Percentiles rank a stretch among this genome's conserved stretches.
phyloP scores from a whole-genome alignment of 2,797 vertebrate genomes.

The Salmo trutta region DNA sequence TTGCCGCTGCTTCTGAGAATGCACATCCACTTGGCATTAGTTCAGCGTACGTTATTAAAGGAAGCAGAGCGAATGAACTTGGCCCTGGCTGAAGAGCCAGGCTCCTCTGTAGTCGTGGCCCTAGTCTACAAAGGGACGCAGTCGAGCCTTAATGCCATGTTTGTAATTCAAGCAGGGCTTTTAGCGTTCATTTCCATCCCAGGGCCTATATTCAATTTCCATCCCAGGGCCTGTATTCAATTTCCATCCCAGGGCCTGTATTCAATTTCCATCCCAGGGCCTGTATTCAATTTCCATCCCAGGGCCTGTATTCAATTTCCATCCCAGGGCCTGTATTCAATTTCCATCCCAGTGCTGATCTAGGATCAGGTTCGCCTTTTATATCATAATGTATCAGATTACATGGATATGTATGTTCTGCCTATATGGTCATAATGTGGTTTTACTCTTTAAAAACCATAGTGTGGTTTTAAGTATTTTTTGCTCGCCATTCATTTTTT shows the following conservation, averaged over 20 bases:
- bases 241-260: no score
- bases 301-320: no score
- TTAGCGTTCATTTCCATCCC: not conserved
- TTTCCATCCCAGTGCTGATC: not conserved
- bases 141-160: constrained; percentile 18
- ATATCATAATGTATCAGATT: not conserved
- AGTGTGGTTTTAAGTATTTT: no score
- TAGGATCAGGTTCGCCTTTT: not conserved
- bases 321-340: no score
- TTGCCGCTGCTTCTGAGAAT: not conserved
- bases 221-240: not conserved
- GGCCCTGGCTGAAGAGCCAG: not conserved
- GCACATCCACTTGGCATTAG: constrained; percentile 3
- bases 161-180: constrained; percentile 28
- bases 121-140: constrained; percentile 7
- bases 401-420: not conserved
- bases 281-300: no score
- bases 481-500: not conserved
- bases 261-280: no score
- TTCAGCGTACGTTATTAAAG: constrained; percentile 12
- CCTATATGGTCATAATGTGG: no score
- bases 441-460: no score
- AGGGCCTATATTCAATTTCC: not conserved
- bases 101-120: constrained; percentile 1
- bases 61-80: not conserved